Conservation (phyloP, 2,113 vertebrate genomes). For the Gymnorhina tibicen region DNA sequence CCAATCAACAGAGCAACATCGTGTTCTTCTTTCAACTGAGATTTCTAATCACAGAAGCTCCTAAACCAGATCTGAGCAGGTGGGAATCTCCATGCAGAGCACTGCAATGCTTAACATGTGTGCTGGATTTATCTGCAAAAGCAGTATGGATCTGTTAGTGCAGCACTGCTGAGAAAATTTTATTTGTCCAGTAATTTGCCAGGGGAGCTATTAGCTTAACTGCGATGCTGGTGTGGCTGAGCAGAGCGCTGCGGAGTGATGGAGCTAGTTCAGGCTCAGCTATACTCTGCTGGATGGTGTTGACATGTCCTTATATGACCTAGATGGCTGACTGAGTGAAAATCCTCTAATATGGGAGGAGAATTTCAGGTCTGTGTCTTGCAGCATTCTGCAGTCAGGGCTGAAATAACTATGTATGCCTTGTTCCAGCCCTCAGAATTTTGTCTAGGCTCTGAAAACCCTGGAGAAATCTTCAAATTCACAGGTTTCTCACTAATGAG, state of each 20-base stretch:
- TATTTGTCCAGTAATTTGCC: not conserved
- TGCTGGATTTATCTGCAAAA: conserved; percentile 15
- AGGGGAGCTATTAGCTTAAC: not conserved
- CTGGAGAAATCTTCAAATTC: not conserved
- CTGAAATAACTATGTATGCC: not conserved
- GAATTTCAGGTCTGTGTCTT: not conserved
- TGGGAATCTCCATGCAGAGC: not conserved
- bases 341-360: not conserved
- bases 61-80: not conserved
- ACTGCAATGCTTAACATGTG: not conserved
- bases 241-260: not conserved
- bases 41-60: not conserved
- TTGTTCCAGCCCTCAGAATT: not conserved
- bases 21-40: not conserved
- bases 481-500: not conserved
- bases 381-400: not conserved
- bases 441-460: not conserved
- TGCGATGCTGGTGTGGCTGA: not conserved
- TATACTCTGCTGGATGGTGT: not conserved
- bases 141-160: not conserved
- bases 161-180: conserved; percentile 5
- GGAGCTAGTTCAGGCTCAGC: not conserved
- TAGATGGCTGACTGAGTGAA: not conserved
- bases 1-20: not conserved
- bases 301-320: conserved; percentile 24